Percentiles rank a stretch among this genome's conserved stretches.
Evolutionary conservation across 2,797 vertebrate genomes (phyloP).

Genomic region (Pitangus sulphuratus): DNA sequence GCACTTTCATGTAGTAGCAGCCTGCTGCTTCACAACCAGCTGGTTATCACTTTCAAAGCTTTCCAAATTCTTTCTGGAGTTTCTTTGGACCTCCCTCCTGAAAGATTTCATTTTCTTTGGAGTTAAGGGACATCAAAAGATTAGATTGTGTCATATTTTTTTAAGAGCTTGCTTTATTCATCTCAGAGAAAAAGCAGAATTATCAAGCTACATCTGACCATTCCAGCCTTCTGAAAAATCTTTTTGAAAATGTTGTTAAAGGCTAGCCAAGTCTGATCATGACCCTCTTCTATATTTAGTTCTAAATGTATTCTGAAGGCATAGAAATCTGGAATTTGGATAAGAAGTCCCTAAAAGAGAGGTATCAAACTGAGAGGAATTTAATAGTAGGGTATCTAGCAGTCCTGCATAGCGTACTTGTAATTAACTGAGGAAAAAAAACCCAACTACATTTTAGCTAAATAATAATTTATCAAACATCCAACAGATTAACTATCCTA

Average conservation of each 20-base stretch:
- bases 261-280: background rate
- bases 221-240: conserved; percentile 24
- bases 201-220: conserved; percentile 62
- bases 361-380: background rate
- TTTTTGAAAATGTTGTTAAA: conserved; percentile 20
- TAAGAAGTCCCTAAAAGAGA: background rate
- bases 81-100: conserved; percentile 62
- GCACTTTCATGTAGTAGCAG: conserved; percentile 48
- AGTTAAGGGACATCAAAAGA: conserved; percentile 70
- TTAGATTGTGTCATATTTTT: conserved; percentile 45
- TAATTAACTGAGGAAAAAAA: background rate
- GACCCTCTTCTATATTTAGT: conserved; percentile 25
- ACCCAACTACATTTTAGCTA: background rate
- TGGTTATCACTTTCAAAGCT: conserved; percentile 71
- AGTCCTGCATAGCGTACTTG: background rate
- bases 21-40: conserved; percentile 48
- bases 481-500: background rate
- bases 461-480: background rate
- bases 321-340: background rate
- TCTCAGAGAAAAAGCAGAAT: conserved; percentile 65
- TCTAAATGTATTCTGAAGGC: background rate
- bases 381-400: background rate
- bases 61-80: conserved; percentile 68
- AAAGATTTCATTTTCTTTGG: conserved; percentile 70
- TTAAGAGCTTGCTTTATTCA: conserved; percentile 39